A percentile compares a stretch with the other conserved stretches of the same genome.
phyloP scores from a whole-genome alignment of 2,888 invertebrate species.

The Pseudococcus longispinus region DNA sequence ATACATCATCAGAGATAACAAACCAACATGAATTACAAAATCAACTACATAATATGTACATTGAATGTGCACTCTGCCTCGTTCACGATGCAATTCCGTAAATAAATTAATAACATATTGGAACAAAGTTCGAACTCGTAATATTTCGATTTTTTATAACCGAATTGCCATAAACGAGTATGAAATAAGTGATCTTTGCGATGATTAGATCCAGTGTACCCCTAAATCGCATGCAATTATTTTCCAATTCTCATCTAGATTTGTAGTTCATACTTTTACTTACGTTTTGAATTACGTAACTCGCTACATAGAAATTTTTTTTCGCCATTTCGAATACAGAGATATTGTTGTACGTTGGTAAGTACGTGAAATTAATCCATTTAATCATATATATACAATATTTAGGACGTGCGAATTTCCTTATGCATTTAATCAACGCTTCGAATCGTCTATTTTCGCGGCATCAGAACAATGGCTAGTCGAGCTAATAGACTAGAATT shows the following conservation, averaged over 20 bases:
- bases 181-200: neutral
- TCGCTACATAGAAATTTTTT: neutral
- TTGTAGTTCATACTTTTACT: neutral
- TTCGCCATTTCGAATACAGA: neutral
- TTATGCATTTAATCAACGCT: neutral
- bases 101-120: neutral
- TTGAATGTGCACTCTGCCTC: neutral
- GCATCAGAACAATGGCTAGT: neutral
- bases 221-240: neutral
- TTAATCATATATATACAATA: neutral
- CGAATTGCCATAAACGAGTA: neutral
- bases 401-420: conserved; percentile 8
- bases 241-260: neutral
- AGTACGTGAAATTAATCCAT: neutral
- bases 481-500: neutral
- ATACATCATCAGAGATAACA: too few species aligned
- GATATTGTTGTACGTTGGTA: neutral
- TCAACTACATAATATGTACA: neutral
- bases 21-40: neutral
- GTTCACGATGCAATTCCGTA: neutral
- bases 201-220: neutral
- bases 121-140: neutral
- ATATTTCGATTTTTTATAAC: neutral
- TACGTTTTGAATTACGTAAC: neutral
- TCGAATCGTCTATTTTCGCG: neutral